These are phyloP conservation scores for Grapholita molesta DNA, from an alignment of 1,140 invertebrate species.

Conservation along the genomic window DNA sequence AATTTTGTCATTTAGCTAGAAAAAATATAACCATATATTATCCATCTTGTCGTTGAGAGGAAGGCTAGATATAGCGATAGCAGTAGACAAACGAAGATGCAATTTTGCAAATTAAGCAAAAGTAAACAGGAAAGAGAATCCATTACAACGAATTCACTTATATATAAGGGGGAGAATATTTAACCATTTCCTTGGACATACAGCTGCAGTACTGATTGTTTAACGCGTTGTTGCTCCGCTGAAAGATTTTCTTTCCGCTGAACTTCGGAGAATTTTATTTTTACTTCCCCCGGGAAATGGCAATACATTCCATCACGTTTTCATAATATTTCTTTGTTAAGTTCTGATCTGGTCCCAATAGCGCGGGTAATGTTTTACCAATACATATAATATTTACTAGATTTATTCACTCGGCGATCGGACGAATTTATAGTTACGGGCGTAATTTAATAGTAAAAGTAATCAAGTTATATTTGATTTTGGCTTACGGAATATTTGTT, in stretches of 20 bases:
- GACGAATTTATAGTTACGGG: background rate
- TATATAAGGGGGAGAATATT: background rate
- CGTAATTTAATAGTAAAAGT: background rate
- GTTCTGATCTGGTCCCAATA: background rate
- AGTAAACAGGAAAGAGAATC: too few species aligned
- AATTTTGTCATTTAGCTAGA: too few species aligned
- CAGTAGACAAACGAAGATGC: too few species aligned
- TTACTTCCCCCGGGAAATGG: background rate
- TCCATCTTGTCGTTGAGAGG: too few species aligned
- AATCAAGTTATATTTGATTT: background rate
- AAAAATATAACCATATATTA: too few species aligned
- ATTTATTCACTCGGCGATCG: background rate
- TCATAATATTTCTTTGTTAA: conserved; percentile 3
- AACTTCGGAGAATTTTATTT: background rate
- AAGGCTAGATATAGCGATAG: too few species aligned
- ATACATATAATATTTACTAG: background rate
- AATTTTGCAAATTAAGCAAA: too few species aligned
- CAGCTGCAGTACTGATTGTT: background rate
- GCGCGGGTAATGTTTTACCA: background rate
- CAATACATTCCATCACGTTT: background rate
- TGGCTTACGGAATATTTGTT: too few species aligned
- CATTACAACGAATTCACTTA: background rate
- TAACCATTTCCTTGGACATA: background rate
- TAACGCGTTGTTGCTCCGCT: background rate
- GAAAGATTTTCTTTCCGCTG: background rate